phyloP scores from a whole-genome alignment of 2,888 invertebrate species.

The Nomada fabriciana region DNA sequence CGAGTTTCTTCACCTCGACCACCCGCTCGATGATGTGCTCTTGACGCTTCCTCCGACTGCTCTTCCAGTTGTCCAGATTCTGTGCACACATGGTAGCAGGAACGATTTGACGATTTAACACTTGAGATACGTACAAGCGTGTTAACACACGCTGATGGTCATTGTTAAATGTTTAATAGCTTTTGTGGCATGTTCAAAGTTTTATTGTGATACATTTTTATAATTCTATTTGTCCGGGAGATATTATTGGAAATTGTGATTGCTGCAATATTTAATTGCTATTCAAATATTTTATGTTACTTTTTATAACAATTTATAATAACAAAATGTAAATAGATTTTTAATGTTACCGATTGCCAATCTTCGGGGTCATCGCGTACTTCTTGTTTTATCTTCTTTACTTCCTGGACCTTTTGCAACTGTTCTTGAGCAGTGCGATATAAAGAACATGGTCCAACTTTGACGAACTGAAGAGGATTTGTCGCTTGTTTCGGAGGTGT shows the following conservation, averaged over 20 bases:
- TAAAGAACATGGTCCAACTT: conserved; percentile 94
- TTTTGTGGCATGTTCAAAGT: background rate
- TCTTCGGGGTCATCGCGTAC: conserved; percentile 94
- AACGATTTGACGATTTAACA: background rate
- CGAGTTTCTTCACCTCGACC: conserved; percentile 94
- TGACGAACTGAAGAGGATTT: conserved; percentile 95
- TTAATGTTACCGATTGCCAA: conserved; percentile 93
- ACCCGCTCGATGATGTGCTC: conserved; percentile 96
- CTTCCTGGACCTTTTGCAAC: conserved; percentile 93
- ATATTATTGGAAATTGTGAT: background rate
- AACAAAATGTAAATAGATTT: background rate
- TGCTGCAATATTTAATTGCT: background rate
- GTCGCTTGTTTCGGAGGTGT: conserved; percentile 93
- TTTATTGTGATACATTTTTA: background rate
- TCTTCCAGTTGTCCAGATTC: conserved; percentile 98
- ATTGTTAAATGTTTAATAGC: background rate
- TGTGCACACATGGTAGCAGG: conserved; percentile 78
- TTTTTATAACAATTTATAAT: background rate
- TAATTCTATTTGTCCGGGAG: too few species aligned
- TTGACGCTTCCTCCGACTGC: conserved; percentile 95
- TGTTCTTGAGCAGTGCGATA: conserved; percentile 94
- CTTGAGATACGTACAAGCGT: background rate
- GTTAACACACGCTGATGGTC: too few species aligned
- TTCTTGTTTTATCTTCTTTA: conserved; percentile 92
- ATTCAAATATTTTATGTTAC: background rate